Evolutionary conservation across 2,888 invertebrate species (phyloP).

Genomic region (Thelaira solivaga): DNA sequence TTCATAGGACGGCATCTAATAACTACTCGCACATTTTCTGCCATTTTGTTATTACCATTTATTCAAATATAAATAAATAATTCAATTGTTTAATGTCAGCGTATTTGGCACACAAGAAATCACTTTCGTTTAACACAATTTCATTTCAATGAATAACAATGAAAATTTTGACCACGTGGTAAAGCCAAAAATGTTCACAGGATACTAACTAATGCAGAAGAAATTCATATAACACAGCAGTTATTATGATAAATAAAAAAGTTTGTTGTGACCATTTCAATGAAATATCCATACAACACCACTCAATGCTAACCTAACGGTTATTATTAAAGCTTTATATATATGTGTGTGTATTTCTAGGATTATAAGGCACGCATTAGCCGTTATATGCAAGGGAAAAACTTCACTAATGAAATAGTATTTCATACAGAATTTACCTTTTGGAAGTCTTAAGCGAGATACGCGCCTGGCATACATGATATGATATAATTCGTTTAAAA

Average conservation of each 20-base stretch:
- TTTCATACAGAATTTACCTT: not conserved
- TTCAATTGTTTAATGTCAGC: not conserved
- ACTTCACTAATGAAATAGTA: not conserved
- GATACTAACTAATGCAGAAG: constrained; percentile 8
- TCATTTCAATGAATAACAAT: not conserved
- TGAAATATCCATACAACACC: constrained; percentile 9
- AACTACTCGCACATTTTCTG: constrained; percentile 45
- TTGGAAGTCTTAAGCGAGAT: not conserved
- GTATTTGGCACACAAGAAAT: not conserved
- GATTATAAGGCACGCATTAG: too few relatives aligned
- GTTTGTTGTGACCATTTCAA: constrained; percentile 4
- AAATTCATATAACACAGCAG: not conserved
- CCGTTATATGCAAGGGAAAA: too few relatives aligned
- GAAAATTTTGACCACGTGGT: not conserved
- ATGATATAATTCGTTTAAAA: not conserved
- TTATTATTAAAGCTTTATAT: constrained; percentile 10
- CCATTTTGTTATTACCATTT: constrained; percentile 9
- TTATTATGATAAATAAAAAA: not conserved
- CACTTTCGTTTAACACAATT: not conserved
- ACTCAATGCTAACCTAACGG: constrained; percentile 2
- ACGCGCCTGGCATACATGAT: not conserved
- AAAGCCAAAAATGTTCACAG: not conserved
- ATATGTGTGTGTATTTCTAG: too few relatives aligned
- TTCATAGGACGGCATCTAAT: constrained; percentile 46
- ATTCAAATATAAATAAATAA: too few relatives aligned